Base-by-base conservation (phyloP, 1,140 invertebrate genomes). In the Condylostylus longicornis region DNA sequence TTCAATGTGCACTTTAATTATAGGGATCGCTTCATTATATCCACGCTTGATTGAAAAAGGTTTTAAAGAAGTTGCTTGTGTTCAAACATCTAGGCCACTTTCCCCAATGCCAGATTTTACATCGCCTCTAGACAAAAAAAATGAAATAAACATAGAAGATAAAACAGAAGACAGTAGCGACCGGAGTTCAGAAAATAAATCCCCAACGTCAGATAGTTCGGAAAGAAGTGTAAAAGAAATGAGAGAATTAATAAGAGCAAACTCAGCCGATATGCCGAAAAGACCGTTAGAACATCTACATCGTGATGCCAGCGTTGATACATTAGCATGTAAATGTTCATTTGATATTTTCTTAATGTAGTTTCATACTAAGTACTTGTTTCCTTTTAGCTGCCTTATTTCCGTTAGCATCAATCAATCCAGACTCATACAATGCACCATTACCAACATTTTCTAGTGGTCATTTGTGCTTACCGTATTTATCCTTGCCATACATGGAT, bases 401-500 rank as follows among this genome's bases (percentile, higher is more conserved):
- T 34, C 45, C 50, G 7, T 22, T 60, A 30, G 49, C 48, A 21
- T 35, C 48, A 1, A 49, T 81, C 22, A 74, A 75, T 57, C 70
- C 74, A 28, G 67, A 75, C 27, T 72, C 79, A 18, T 93, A 82
- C 64, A 89, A 88, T 12, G 75, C 94, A 46, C 93, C 93, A 3
- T 64, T 96, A 13, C 69, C 74, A 42, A 70, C 96, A 35, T 97
- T 95, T 63, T 80, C 78, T 19, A 83, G 90, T 74, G 93, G 93
- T 25, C 88, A 85, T 53, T 68, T 97, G 7, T 96, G 90, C 58
- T 75, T 96, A 61, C 94, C 95, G 21, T 98, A 98, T 63, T 67
- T 98, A 34, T 96, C 90, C 4, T 66, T 98, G 29, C 87, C 91
- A 45, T 96, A 93, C 61, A 75, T 96, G 65, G 93, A 98, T 67